Evolutionary conservation across 2,888 invertebrate species (phyloP).

Genomic region (Proisotoma minuta): DNA sequence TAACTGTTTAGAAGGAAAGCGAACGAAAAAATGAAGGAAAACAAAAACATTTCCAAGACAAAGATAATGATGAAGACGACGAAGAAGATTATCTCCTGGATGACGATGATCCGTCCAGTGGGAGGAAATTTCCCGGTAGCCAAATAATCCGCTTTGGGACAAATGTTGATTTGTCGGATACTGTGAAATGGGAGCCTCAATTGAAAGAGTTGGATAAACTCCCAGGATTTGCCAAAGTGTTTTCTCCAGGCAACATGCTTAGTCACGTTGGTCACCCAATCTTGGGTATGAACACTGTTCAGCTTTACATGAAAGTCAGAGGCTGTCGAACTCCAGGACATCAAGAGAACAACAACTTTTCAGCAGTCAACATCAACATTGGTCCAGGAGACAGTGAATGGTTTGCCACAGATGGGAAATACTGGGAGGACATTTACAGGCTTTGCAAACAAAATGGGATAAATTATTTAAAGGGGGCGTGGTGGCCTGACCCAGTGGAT

Average conservation of each 20-base stretch:
- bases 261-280: slow-evolving; percentile 98
- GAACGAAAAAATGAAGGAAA: too few relatives aligned
- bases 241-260: slow-evolving; percentile 97
- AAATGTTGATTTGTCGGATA: slow-evolving; percentile 97
- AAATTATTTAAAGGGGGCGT: slow-evolving; percentile 48
- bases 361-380: slow-evolving; percentile 97
- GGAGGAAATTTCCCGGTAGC: slow-evolving; percentile 50
- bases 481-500: slow-evolving; percentile 75
- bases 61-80: background rate
- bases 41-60: too few relatives aligned
- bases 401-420: slow-evolving; percentile 97
- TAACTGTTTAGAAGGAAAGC: too few relatives aligned
- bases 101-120: background rate
- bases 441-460: slow-evolving; percentile 68
- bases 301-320: slow-evolving; percentile 92
- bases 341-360: slow-evolving; percentile 98
- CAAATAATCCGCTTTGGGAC: slow-evolving; percentile 84
- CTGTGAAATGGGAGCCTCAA: slow-evolving; percentile 90
- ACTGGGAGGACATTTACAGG: slow-evolving; percentile 92
- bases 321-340: slow-evolving; percentile 91
- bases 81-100: background rate
- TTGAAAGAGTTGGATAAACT: slow-evolving; percentile 91
- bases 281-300: slow-evolving; percentile 98
- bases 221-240: slow-evolving; percentile 94
- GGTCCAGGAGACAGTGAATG: slow-evolving; percentile 83